Evolutionary conservation across 1,140 invertebrate genomes (phyloP), one percentile per base, ranked within the genome.

Genomic region (Manduca sexta): DNA sequence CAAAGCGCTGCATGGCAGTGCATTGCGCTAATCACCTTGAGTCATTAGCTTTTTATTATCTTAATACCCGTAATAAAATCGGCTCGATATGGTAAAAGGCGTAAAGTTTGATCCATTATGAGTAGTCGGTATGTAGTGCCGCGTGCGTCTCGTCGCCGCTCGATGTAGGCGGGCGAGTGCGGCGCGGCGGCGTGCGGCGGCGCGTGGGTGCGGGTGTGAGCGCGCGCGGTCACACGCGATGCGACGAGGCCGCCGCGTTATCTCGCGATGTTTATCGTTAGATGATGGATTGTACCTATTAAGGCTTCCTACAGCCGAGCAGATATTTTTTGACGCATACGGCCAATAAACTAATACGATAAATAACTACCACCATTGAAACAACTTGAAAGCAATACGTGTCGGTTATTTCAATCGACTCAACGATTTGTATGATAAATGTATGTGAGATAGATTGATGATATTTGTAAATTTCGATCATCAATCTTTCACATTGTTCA

Each of bases 181-280:
- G 1, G 21, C 21, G 33, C 14, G 14, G 14, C 14, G 8, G 33
- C 6, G 33, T n/a, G 14, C 33, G 14, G 33, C n/a, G 5, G 33
- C 33, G n/a, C 14, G 37, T 33, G 49, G 52, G 42, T 29, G 60
- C 60, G 65, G 53, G 33, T n/a, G n/a, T n/a, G n/a, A n/a, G 21
- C 21, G 57, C 61, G 69, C 57, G 64, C 45, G 53, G 49, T 47
- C 39, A 30, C 58, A 55, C 67, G 60, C 56, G 62, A 57, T 56
- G 60, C 57, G 45, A 44, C 54, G 52, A 43, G 17, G 40, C 18
- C 16, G 35, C 14, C 14, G 35, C 16, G 55, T 70, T 64, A 70
- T 72, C 74, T 61, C 62, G 40, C 62, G 71, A 74, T 76, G 64
- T 72, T 79, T 74, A 79, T 76, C 75, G 48, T 49, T 43, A 45